Base-by-base conservation (phyloP, 2,113 vertebrate genomes). In the Cyanoderma ruficeps region DNA sequence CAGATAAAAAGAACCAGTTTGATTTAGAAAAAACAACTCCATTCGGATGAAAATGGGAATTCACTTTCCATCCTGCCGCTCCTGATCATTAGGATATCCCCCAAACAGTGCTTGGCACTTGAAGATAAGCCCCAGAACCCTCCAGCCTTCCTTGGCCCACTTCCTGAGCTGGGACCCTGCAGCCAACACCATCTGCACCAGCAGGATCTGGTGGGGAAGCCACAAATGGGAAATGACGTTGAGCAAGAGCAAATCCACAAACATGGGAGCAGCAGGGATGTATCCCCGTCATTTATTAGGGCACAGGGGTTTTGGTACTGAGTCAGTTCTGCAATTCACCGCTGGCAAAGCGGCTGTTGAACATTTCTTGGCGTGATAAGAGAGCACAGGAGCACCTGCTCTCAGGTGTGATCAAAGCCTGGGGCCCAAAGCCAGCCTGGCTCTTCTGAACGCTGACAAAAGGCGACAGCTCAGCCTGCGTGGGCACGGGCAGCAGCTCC, bases 151-250 rank as follows among this genome's bases (percentile, higher is more conserved):
- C 59, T 35, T 63, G 72, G 74, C 37, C 47, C 3, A 6, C 39
- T 91, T 93, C 83, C 83, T 92, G 56, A 95, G 47, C 83, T 15
- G 69, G 44, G 44, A 41, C 91, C 81, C 42, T 60, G 35, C 70
- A 81, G 69, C 67, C 79, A 93, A 35, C 89, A 15, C 55, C 70
- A 85, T 65, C 87, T 69, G 67, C 71, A 47, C 50, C 70, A 63
- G 14, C 7, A 1, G 61, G 78, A 63, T 57, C 63, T 74, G 39
- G 3, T 0, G 9, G 87, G 69, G 82, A 89, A 96, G 22, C 76
- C 76, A 83, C 82, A 76, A 76, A 16, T 2, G 33, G 55, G 59
- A 94, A 85, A 5, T 10, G 21, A 76, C 0, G 0, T 37, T 9
- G 61, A 41, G 63, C 63, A 27, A 42, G 30, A 80, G 42, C 1